phyloP scores from a whole-genome alignment of 1,140 invertebrate species.

The Bombus consobrinus region DNA sequence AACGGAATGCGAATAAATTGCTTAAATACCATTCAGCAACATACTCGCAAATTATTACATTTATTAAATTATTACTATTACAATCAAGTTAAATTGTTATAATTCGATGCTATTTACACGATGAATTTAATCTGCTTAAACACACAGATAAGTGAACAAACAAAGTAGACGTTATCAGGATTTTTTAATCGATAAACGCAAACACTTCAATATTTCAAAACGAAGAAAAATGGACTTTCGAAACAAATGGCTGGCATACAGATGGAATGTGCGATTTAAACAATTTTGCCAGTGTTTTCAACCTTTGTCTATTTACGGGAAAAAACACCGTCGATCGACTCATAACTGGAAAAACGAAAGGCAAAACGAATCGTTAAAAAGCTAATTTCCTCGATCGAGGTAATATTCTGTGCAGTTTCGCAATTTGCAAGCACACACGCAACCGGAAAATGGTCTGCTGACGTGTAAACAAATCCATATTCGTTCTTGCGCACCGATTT shows the following conservation, averaged over 20 bases:
- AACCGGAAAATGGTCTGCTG: background rate
- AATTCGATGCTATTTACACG: too few relatives aligned
- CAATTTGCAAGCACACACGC: background rate
- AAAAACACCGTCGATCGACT: background rate
- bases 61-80: too few relatives aligned
- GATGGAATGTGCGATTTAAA: background rate
- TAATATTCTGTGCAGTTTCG: background rate
- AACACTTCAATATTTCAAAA: too few relatives aligned
- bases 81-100: too few relatives aligned
- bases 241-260: too few relatives aligned
- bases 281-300: background rate
- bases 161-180: too few relatives aligned
- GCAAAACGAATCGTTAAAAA: background rate
- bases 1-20: too few relatives aligned
- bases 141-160: too few relatives aligned
- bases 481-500: background rate
- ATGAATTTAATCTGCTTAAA: too few relatives aligned
- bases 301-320: background rate
- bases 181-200: too few relatives aligned
- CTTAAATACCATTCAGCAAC: too few relatives aligned
- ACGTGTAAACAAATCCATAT: constrained; percentile 22
- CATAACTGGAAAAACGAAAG: background rate
- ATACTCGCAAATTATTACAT: too few relatives aligned
- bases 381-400: background rate
- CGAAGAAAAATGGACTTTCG: background rate